phyloP scores from a whole-genome alignment of 2,888 invertebrate species.

The Heliconius ismenius region DNA sequence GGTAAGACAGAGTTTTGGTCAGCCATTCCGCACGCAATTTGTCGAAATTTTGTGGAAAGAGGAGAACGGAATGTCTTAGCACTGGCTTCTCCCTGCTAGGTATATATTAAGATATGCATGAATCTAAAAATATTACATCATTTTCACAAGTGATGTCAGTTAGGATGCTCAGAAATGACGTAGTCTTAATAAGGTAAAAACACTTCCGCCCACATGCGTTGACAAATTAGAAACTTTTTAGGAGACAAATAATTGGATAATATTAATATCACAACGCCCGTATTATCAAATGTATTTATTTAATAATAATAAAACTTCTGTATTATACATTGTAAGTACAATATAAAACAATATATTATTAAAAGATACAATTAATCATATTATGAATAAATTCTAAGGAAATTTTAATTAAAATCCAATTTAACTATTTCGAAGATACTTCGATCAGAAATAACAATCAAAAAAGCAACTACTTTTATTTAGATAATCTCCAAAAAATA shows the following conservation, averaged over 20 bases:
- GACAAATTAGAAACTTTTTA: slow-evolving; percentile 6
- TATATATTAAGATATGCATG: neutral
- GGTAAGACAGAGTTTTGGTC: too few relatives aligned
- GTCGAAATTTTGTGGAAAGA: neutral
- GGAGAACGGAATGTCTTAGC: neutral
- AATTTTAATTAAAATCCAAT: neutral
- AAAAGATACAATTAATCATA: too few relatives aligned
- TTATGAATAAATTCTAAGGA: too few relatives aligned
- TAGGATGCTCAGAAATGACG: slow-evolving; percentile 10
- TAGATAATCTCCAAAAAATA: slow-evolving; percentile 6
- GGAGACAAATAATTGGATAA: neutral
- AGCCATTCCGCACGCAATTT: too few relatives aligned
- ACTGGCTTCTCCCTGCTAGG: neutral
- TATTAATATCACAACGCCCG: neutral
- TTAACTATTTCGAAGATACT: neutral
- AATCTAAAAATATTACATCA: neutral
- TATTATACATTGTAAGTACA: neutral
- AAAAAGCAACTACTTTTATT: neutral
- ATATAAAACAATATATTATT: neutral
- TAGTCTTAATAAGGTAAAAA: slow-evolving; percentile 21
- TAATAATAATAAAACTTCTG: neutral
- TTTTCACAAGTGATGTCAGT: slow-evolving; percentile 12
- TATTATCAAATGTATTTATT: neutral
- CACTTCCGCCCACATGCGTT: slow-evolving; percentile 18
- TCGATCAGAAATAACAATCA: neutral